Evolutionary conservation across 2,113 vertebrate species (phyloP).

Genomic region (Nannospalax galili): DNA sequence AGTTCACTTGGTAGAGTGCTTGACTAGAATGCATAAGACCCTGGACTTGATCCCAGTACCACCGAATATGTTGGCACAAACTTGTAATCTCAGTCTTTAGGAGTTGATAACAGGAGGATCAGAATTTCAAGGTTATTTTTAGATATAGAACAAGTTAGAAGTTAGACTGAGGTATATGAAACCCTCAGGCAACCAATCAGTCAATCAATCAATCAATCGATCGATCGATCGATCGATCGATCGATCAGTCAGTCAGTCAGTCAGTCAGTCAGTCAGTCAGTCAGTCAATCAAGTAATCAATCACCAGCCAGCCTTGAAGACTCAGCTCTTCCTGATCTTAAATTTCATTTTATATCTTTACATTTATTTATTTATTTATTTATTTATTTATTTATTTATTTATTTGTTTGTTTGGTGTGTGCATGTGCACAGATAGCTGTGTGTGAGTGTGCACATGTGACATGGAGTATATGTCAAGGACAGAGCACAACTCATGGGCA

Average conservation of each 20-base stretch:
- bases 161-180: neutral
- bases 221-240: neutral
- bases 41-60: neutral
- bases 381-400: neutral
- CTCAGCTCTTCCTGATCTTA: neutral
- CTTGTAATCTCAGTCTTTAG: neutral
- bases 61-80: too few relatives aligned
- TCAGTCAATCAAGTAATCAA: neutral
- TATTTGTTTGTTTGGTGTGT: neutral
- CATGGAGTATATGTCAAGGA: too few relatives aligned
- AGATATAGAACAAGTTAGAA: neutral
- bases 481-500: too few relatives aligned
- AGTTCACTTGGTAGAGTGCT: neutral
- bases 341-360: conserved; percentile 24
- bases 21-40: neutral
- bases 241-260: too few relatives aligned
- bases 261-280: too few relatives aligned
- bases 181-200: neutral
- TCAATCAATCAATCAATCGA: neutral
- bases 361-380: neutral
- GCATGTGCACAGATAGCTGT: neutral
- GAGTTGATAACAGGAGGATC: neutral
- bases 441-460: neutral
- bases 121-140: neutral
- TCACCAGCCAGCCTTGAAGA: neutral